phyloP scores from a whole-genome alignment of 2,113 vertebrate genomes.

The Dinomys branickii region DNA sequence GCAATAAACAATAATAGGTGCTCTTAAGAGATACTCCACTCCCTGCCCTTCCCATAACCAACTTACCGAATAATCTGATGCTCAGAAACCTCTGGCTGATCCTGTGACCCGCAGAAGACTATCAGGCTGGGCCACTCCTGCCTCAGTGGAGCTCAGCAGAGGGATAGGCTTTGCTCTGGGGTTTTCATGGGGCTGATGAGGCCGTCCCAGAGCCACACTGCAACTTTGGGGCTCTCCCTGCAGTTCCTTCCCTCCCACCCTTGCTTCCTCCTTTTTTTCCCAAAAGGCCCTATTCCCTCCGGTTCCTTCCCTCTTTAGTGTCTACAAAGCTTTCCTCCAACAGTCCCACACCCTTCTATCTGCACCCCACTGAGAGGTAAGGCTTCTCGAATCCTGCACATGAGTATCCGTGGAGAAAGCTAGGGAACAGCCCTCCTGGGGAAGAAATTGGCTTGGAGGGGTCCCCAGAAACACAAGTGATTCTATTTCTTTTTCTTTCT shows the following conservation, averaged over 20 bases:
- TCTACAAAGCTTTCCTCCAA: background rate
- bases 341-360: accelerated
- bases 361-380: accelerated
- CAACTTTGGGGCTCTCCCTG: background rate
- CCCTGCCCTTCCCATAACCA: background rate
- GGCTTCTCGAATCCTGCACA: background rate
- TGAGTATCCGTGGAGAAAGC: no score
- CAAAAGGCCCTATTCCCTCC: background rate
- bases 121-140: background rate
- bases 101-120: background rate
- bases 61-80: background rate
- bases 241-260: no score
- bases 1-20: background rate
- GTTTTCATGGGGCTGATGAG: background rate
- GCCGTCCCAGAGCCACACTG: background rate
- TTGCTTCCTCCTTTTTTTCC: background rate
- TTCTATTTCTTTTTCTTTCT: no score
- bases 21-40: background rate
- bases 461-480: background rate
- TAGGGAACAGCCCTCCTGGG: background rate
- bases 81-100: background rate
- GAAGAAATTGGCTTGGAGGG: background rate
- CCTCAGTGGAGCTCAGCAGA: background rate
- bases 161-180: background rate
- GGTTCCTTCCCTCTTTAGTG: background rate